These are phyloP conservation scores for Picus viridis DNA, from an alignment of 2,797 vertebrate species.

Conservation along the genomic window DNA sequence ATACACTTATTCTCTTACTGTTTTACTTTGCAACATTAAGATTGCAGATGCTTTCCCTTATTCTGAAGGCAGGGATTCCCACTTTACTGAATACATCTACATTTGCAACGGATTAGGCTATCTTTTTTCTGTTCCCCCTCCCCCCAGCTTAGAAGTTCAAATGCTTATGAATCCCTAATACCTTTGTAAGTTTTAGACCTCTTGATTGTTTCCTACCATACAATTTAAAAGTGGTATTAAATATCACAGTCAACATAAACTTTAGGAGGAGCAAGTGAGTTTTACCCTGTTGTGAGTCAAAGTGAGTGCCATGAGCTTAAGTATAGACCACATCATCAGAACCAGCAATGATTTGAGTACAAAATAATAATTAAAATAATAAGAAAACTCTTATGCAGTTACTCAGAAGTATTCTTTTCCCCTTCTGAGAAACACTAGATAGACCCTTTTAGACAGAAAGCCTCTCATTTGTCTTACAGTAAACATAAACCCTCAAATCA, in stretches of 20 bases:
- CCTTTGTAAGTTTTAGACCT: background rate
- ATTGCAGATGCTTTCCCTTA: background rate
- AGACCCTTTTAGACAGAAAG: background rate
- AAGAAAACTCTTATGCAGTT: background rate
- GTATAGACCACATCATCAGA: background rate
- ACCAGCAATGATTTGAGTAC: background rate
- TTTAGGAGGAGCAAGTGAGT: background rate
- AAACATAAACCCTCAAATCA: background rate
- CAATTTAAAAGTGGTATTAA: background rate
- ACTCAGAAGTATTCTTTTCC: background rate
- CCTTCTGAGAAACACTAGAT: background rate
- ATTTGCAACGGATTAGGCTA: accelerated
- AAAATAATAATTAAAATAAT: background rate
- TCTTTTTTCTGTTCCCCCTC: too few relatives aligned
- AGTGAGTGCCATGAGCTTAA: background rate
- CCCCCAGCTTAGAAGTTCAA: background rate
- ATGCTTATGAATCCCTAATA: background rate
- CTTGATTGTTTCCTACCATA: background rate
- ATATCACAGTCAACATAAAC: background rate
- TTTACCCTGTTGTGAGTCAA: background rate
- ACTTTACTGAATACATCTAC: background rate
- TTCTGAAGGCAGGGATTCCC: background rate
- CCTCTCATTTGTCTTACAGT: background rate
- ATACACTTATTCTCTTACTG: background rate
- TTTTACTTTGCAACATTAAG: background rate